Evolutionary conservation across 1,140 invertebrate species (phyloP), one percentile per base, ranked within the genome.

Genomic region (Scaptodrosophila lebanonensis): DNA sequence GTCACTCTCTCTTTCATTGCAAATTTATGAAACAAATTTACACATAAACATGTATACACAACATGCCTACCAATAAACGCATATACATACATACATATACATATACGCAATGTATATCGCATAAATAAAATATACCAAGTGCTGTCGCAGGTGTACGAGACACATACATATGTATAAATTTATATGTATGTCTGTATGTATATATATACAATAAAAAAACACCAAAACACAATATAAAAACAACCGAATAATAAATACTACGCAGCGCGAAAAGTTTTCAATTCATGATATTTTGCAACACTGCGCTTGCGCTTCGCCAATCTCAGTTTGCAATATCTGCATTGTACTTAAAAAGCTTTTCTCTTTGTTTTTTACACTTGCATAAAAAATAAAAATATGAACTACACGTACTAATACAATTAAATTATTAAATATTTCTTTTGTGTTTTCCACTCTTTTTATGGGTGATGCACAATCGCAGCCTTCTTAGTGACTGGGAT

Each of bases 401-500:
- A n/a, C n/a, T n/a, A n/a, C n/a, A n/a, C n/a, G n/a, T n/a, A n/a
- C n/a, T n/a, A n/a, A n/a, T n/a, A n/a, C n/a, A n/a, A 54, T 52
- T 72, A 56, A 57, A 62, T 57, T 70, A 66, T 54, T 48, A 48
- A 65, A 58, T 16, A 20, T n/a, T 43, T 20, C 22, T 25, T 30
- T 63, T 18, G 25, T 39, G 47, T 56, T 22, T 17, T 15, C 29
- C 42, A 52, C 42, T 54, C 36, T 39, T 43, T 36, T 18, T 39
- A 9, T 40, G 51, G 36, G 17, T 39, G 57, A 68, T 77, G 73
- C 73, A 77, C 73, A 82, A 76, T 76, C 76, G 51, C 44, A 25
- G 22, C 8, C 22, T 3, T 25, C 22, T 25, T 4, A 25, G 22
- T 25, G 22, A 8, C 22, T 8, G 8, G 8, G 22, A 25, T 8